Conservation (phyloP, 2,797 vertebrate genomes). For the Phrynocephalus guinanensis region DNA sequence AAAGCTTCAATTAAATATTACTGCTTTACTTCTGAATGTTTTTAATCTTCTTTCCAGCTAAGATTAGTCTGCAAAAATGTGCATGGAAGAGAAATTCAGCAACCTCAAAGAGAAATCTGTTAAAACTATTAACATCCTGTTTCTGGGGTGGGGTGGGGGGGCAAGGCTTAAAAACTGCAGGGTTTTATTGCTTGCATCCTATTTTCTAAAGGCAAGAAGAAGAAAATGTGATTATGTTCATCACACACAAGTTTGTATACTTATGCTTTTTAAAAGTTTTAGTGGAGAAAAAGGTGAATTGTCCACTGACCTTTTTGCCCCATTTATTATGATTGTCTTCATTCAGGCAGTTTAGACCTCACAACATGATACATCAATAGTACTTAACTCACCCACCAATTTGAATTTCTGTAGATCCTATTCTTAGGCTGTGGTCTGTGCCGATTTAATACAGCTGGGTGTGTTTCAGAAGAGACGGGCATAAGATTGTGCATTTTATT, state of each 20-base stretch:
- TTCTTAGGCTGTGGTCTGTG: neutral
- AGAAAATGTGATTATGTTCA: neutral
- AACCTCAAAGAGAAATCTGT: constrained; percentile 14
- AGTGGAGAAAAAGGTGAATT: too few species aligned
- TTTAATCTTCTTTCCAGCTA: constrained; percentile 19
- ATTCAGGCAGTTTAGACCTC: neutral
- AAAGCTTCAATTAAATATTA: constrained; percentile 16
- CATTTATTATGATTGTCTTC: too few species aligned
- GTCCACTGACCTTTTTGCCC: neutral
- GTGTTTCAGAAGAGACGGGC: too few species aligned
- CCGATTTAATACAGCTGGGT: too few species aligned
- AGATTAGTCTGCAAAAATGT: constrained; percentile 15
- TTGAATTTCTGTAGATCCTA: neutral
- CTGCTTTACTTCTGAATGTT: neutral
- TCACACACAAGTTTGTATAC: accelerated
- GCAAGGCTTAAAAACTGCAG: too few species aligned
- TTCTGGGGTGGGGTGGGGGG: neutral
- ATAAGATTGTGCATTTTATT: neutral
- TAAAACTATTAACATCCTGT: neutral
- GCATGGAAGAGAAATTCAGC: neutral
- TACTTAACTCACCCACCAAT: neutral
- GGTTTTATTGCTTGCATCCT: too few species aligned
- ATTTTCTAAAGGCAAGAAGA: too few species aligned
- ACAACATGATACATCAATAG: neutral
- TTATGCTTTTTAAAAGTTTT: neutral